Conservation (phyloP, 2,113 vertebrate genomes). For the Dissostichus mawsoni region DNA sequence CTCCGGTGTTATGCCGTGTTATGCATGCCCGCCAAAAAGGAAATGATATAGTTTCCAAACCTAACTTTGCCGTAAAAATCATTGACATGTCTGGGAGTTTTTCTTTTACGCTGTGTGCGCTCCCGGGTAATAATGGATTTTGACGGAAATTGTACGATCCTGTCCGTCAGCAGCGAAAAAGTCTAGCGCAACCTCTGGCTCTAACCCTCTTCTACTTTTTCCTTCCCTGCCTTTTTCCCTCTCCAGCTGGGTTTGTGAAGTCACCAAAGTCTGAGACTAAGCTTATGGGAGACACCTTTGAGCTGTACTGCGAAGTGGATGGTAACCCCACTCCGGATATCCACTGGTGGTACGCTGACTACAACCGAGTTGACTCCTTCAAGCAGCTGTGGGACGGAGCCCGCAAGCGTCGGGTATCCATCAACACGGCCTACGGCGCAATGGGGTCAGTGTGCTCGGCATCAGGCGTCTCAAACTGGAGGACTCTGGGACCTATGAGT, state of each 20-base stretch:
- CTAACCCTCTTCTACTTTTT: too few species aligned
- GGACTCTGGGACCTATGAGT: constrained; percentile 99
- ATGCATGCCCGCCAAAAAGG: too few species aligned
- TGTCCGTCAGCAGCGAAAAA: too few species aligned
- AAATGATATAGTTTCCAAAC: too few species aligned
- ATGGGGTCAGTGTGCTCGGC: constrained; percentile 97
- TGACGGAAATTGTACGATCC: too few species aligned
- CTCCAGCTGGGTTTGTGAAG: constrained; percentile 99
- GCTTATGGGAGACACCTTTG: constrained; percentile 99
- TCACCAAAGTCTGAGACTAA: constrained; percentile 99
- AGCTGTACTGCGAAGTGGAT: constrained; percentile 99
- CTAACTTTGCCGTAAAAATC: too few species aligned
- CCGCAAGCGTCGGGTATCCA: constrained; percentile 94
- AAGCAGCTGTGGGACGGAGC: constrained; percentile 99
- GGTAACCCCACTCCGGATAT: constrained; percentile 98
- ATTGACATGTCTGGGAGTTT: too few species aligned
- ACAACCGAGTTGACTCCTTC: constrained; percentile 98
- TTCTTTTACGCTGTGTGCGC: too few species aligned
- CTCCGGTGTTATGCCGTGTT: too few species aligned
- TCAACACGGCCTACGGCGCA: constrained; percentile 96
- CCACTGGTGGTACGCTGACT: constrained; percentile 99
- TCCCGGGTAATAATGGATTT: too few species aligned
- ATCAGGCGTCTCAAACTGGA: constrained; percentile 95
- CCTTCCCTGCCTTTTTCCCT: constrained; percentile 65
- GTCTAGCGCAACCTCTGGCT: too few species aligned